These are phyloP conservation scores for Ammodytes dubius DNA, from an alignment of 2,113 vertebrate genomes.

Conservation along the genomic window DNA sequence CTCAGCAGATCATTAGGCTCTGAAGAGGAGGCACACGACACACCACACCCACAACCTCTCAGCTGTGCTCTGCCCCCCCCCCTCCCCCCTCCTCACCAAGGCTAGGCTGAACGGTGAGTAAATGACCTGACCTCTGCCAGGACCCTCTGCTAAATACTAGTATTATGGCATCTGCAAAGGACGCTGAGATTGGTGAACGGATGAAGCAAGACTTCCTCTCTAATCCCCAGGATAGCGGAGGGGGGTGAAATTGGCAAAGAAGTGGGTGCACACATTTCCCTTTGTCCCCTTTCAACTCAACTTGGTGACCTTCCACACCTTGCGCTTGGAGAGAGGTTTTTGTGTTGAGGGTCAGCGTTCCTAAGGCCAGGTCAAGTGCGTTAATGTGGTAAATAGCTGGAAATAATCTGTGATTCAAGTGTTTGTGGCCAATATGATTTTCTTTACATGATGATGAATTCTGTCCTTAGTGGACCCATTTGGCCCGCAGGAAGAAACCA, in stretches of 20 bases:
- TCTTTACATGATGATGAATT: slow-evolving; percentile 69
- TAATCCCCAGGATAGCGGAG: slow-evolving; percentile 29
- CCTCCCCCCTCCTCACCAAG: slow-evolving; percentile 25
- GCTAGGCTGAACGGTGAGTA: slow-evolving; percentile 56
- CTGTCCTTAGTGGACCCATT: slow-evolving; percentile 62
- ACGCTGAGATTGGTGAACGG: slow-evolving; percentile 37
- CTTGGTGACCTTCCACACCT: background rate
- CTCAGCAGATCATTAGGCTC: slow-evolving; percentile 75
- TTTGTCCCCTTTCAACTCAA: slow-evolving; percentile 24
- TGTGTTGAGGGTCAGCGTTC: background rate
- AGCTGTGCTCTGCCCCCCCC: slow-evolving; percentile 29
- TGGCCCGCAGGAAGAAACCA: slow-evolving; percentile 70
- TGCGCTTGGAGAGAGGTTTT: background rate
- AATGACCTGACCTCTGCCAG: slow-evolving; percentile 65
- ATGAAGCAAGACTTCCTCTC: slow-evolving; percentile 29
- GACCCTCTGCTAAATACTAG: slow-evolving; percentile 37
- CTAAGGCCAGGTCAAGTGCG: slow-evolving; percentile 42
- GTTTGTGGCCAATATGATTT: slow-evolving; percentile 64
- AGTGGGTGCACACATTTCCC: slow-evolving; percentile 18
- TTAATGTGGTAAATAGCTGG: slow-evolving; percentile 26
- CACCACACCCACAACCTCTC: slow-evolving; percentile 43
- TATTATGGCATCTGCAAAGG: slow-evolving; percentile 32
- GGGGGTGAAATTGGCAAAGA: slow-evolving; percentile 1
- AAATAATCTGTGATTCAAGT: slow-evolving; percentile 38
- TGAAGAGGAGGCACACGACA: slow-evolving; percentile 76